A percentile compares a stretch with the other conserved stretches of the same genome.
Conservation (phyloP, 2,113 vertebrate genomes). For the Ptilorrhoa leucosticta region DNA sequence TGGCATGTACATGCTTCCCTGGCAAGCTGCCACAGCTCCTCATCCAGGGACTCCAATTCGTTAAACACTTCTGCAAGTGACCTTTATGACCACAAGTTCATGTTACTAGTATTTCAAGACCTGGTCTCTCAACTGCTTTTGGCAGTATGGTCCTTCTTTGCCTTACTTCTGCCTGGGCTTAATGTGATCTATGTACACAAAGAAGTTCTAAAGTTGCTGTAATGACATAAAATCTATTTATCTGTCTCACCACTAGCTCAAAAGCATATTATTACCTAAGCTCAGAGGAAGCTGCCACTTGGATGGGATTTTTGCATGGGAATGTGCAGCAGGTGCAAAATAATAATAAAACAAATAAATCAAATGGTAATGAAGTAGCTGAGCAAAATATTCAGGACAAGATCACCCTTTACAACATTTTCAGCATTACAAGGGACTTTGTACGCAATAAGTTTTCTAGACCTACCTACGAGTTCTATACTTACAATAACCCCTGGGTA, state of each 20-base stretch:
- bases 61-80: not conserved
- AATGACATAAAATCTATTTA: not conserved
- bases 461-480: constrained; percentile 69
- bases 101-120: not conserved
- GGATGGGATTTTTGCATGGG: constrained; percentile 28
- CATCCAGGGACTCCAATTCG: not conserved
- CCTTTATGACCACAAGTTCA: not conserved
- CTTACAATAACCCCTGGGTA: constrained; percentile 98
- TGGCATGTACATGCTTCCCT: not conserved
- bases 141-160: not conserved
- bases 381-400: constrained; percentile 44
- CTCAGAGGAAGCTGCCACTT: not conserved
- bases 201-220: not conserved
- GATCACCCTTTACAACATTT: constrained; percentile 14
- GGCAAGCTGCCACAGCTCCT: not conserved
- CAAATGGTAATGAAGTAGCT: constrained; percentile 41
- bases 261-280: not conserved
- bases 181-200: not conserved
- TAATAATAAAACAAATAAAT: constrained; percentile 43
- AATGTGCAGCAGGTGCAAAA: constrained; percentile 59
- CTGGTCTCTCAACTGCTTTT: not conserved
- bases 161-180: not conserved
- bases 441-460: constrained; percentile 37
- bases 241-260: not conserved
- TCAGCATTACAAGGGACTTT: constrained; percentile 26